phyloP scores from a whole-genome alignment of 2,888 invertebrate species.

The Pristionchus maxplancki region DNA sequence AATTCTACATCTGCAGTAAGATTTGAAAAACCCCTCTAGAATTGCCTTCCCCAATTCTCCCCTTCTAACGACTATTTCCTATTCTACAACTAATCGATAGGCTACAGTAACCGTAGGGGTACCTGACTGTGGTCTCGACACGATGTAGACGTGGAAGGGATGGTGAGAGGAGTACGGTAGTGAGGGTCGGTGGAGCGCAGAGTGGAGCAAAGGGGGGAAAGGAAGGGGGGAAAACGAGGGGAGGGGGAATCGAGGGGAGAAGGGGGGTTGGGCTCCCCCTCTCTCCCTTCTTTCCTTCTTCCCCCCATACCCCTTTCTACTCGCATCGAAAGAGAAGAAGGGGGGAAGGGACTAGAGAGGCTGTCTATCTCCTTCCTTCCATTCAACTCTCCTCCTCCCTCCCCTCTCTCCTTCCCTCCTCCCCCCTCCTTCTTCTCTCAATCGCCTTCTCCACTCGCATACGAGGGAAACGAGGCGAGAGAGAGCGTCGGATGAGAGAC shows the following conservation, averaged over 20 bases:
- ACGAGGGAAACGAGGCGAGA: slow-evolving; percentile 39
- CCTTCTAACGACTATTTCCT: not conserved
- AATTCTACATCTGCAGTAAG: not conserved
- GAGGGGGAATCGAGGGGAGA: not conserved
- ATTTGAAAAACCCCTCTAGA: not conserved
- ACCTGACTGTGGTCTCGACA: not conserved
- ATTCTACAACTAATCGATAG: not conserved
- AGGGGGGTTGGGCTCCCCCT: slow-evolving; percentile 43
- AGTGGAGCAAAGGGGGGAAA: slow-evolving; percentile 23
- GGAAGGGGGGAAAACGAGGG: slow-evolving; percentile 18
- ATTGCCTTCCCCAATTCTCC: not conserved
- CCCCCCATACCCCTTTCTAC: not conserved
- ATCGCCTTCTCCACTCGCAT: slow-evolving; percentile 12
- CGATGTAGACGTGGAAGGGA: not conserved
- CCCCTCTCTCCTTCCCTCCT: not conserved
- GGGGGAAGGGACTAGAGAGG: not conserved
- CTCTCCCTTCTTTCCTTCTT: not conserved
- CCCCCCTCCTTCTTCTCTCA: not conserved
- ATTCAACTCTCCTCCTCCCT: not conserved
- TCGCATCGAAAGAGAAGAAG: slow-evolving; percentile 38
- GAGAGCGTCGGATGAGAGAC: slow-evolving; percentile 32
- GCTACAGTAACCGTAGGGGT: not conserved
- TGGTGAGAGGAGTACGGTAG: slow-evolving; percentile 30
- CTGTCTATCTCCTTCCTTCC: slow-evolving; percentile 20
- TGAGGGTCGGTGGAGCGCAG: slow-evolving; percentile 39